A percentile compares a stretch with the other conserved stretches of the same genome.
Evolutionary conservation across 1,140 invertebrate genomes (phyloP).

Genomic region (Hermatobates lingyangjiaoensis): DNA sequence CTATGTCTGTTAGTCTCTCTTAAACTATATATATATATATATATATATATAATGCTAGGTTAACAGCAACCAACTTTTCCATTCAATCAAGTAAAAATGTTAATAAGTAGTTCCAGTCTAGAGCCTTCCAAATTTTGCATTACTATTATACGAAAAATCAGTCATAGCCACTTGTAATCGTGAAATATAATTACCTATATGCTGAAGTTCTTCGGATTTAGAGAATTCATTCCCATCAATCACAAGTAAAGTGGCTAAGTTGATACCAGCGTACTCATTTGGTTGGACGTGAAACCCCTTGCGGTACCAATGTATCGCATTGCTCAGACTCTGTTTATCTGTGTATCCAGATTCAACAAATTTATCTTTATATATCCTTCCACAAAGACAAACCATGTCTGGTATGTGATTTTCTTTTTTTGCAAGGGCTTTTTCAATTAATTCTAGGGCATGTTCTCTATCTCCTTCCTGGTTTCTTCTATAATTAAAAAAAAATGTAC

Average conservation of each 20-base stretch:
- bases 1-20: no score
- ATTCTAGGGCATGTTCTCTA: slow-evolving; percentile 76
- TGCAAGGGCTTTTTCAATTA: slow-evolving; percentile 75
- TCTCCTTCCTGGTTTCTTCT: slow-evolving; percentile 86
- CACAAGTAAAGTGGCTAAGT: slow-evolving; percentile 92
- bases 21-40: no score
- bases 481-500: slow-evolving; percentile 14
- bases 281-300: slow-evolving; percentile 93
- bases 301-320: slow-evolving; percentile 94
- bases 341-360: slow-evolving; percentile 89
- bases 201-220: slow-evolving; percentile 74
- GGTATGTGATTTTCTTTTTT: slow-evolving; percentile 86
- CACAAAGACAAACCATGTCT: slow-evolving; percentile 96
- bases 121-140: no score
- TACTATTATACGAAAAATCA: no score
- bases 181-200: slow-evolving; percentile 50
- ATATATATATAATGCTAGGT: no score
- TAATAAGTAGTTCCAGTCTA: no score
- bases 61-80: no score
- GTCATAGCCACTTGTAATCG: no score
- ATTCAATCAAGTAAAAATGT: no score
- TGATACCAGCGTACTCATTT: slow-evolving; percentile 98
- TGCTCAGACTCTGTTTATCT: slow-evolving; percentile 70
- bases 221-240: slow-evolving; percentile 92
- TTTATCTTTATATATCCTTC: slow-evolving; percentile 96